A percentile compares a stretch with the other conserved stretches of the same genome.
phyloP scores from a whole-genome alignment of 2,888 invertebrate species.

The Dasysyrphus tricinctus region DNA sequence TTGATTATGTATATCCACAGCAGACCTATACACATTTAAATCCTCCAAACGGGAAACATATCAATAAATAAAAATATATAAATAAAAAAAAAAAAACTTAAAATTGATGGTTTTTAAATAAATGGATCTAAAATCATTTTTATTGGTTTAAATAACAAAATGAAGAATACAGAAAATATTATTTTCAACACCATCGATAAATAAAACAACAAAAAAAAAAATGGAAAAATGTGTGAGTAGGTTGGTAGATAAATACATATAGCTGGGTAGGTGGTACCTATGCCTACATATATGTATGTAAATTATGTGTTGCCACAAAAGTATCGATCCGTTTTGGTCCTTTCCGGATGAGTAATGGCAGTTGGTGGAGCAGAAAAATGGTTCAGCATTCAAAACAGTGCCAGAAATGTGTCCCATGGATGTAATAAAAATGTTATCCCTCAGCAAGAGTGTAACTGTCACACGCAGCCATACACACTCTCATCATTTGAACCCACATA shows the following conservation, averaged over 20 bases:
- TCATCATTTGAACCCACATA: neutral
- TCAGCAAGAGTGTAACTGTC: constrained; percentile 54
- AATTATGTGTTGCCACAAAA: constrained; percentile 64
- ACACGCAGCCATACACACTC: constrained; percentile 16
- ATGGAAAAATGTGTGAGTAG: constrained; percentile 7
- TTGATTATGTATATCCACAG: neutral
- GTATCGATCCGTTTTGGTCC: constrained; percentile 67
- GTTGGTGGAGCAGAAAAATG: constrained; percentile 70
- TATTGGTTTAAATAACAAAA: constrained; percentile 37
- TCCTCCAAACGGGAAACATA: neutral
- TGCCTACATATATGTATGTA: constrained; percentile 31
- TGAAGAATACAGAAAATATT: constrained; percentile 18
- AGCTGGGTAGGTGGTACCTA: neutral
- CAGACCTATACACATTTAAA: neutral
- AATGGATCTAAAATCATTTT: constrained; percentile 33
- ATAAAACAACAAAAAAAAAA: constrained; percentile 39
- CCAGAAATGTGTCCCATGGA: constrained; percentile 75
- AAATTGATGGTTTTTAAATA: constrained; percentile 37
- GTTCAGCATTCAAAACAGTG: constrained; percentile 72
- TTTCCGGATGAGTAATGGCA: constrained; percentile 69
- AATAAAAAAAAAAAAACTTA: constrained; percentile 1
- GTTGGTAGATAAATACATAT: constrained; percentile 8
- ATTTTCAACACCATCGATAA: constrained; percentile 59
- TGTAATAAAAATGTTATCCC: constrained; percentile 75
- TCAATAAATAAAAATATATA: neutral